phyloP scores from a whole-genome alignment of 2,888 invertebrate species.

The Choreutis nemorana region DNA sequence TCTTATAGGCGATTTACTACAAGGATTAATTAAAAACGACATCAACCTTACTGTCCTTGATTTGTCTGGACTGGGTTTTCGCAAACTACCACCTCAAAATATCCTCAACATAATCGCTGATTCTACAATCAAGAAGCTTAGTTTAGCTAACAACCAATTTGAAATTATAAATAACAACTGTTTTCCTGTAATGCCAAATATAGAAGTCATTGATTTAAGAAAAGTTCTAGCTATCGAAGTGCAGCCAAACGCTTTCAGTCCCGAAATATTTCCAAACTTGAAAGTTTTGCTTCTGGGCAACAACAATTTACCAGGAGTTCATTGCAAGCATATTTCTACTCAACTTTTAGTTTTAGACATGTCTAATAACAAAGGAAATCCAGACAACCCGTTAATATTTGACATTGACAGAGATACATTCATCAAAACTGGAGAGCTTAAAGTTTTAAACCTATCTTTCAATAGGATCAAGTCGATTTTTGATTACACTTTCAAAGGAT shows the following conservation, averaged over 20 bases:
- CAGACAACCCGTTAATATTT: conserved; percentile 48
- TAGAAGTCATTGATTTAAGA: conserved; percentile 63
- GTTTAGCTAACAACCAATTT: conserved; percentile 63
- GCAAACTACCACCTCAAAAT: conserved; percentile 48
- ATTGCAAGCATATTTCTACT: conserved; percentile 50
- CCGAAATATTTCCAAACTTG: conserved; percentile 54
- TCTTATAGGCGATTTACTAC: conserved; percentile 44
- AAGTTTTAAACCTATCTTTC: conserved; percentile 56
- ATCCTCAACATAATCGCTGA: conserved; percentile 57
- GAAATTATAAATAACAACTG: conserved; percentile 52
- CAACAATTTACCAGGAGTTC: conserved; percentile 62
- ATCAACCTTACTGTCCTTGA: conserved; percentile 53
- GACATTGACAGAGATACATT: conserved; percentile 59
- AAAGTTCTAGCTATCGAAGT: conserved; percentile 55
- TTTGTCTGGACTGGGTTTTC: conserved; percentile 60
- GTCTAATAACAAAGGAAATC: conserved; percentile 52
- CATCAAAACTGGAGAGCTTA: conserved; percentile 45
- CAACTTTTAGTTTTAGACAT: conserved; percentile 58
- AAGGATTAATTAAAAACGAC: conserved; percentile 26
- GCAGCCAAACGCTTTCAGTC: conserved; percentile 48
- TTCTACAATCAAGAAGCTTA: conserved; percentile 52
- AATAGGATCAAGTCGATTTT: conserved; percentile 61
- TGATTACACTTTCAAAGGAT: conserved; percentile 55
- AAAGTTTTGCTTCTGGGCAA: conserved; percentile 54
- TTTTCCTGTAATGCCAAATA: conserved; percentile 63